Base-by-base conservation (phyloP, 2,888 invertebrate species). In the Brachypalpus laphriformis region DNA sequence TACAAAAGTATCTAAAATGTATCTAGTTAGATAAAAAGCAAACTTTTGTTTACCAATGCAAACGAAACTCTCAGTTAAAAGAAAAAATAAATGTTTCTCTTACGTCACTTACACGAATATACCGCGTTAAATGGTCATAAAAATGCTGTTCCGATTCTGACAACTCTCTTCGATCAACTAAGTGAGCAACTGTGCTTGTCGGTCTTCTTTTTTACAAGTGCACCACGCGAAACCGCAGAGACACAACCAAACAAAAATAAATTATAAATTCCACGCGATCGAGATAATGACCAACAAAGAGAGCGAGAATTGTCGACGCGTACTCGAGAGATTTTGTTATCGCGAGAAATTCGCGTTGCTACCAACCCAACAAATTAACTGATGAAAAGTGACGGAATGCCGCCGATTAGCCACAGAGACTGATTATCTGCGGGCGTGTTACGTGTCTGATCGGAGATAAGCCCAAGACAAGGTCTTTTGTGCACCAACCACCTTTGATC, bases 121-220 rank as follows among this genome's bases (percentile, higher is more conserved):
- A 42, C 28, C 42, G 42, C 77, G 54, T 42, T 65, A 11, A 47
- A 14, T 57, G 40, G n/a, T 7, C 28, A 42, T 18, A 40, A 54
- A 61, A 82, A 54, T 57, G 34, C 47, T 54, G 81, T 81, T 76
- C 83, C 81, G 81, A 85, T 66, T 71, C 76, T 54, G 71, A 76
- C 85, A 81, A 85, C 71, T 81, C 81, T 85, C 71, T 71, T 75
- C 66, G 75, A 66, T 66, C 54, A 81, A 85, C 85, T 85, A 80
- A 85, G 25, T 66, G 85, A 66, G 70, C 70, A 65, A 66, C 49
- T 75, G 22, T 61, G 61, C 42, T 20, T 18, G 54, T 68, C 31
- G 22, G 49, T 34, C 45, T 59, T 51, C 51, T 51, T 70, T 56
- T 63, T 57, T 45, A 63, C 65, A 57, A 54, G 16, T 66, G 47